Conservation (phyloP, 1,140 invertebrate genomes). For the Lepidotrigona ventralis region DNA sequence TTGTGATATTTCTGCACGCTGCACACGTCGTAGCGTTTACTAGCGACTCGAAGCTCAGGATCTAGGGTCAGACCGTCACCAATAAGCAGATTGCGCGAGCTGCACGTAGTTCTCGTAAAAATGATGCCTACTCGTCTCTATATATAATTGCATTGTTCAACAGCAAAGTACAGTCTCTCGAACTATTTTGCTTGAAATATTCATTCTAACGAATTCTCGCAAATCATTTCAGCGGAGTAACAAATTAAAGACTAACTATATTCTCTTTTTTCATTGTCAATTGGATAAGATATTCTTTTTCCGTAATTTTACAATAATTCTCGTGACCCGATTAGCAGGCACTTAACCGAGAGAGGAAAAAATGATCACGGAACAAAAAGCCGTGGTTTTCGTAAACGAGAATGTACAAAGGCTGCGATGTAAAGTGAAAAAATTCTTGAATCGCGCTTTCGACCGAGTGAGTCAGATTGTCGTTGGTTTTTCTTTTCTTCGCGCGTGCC, state of each 20-base stretch:
- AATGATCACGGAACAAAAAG: neutral
- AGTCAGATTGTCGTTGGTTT: neutral
- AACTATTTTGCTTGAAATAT: constrained; percentile 42
- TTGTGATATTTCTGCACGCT: constrained; percentile 67
- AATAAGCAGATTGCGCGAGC: constrained; percentile 54
- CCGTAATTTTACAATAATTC: neutral
- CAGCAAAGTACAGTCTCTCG: constrained; percentile 19
- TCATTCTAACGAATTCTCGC: neutral
- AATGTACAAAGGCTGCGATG: neutral
- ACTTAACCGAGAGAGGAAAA: neutral
- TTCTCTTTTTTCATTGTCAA: too few relatives aligned
- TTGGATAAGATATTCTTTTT: neutral
- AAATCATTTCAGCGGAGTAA: neutral
- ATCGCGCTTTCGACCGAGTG: neutral
- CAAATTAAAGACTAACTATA: too few relatives aligned
- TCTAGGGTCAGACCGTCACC: constrained; percentile 50
- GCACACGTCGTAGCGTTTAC: constrained; percentile 40
- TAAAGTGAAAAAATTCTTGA: neutral
- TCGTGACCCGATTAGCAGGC: neutral
- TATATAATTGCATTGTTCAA: constrained; percentile 34
- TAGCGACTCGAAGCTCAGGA: constrained; percentile 38
- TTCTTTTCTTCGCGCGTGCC: constrained; percentile 1
- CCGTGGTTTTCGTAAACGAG: neutral
- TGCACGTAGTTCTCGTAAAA: constrained; percentile 68
- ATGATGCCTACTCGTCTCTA: constrained; percentile 62